These are phyloP conservation scores for Anarhynchus alexandrinus DNA, from an alignment of 2,113 vertebrate species.

Conservation along the genomic window DNA sequence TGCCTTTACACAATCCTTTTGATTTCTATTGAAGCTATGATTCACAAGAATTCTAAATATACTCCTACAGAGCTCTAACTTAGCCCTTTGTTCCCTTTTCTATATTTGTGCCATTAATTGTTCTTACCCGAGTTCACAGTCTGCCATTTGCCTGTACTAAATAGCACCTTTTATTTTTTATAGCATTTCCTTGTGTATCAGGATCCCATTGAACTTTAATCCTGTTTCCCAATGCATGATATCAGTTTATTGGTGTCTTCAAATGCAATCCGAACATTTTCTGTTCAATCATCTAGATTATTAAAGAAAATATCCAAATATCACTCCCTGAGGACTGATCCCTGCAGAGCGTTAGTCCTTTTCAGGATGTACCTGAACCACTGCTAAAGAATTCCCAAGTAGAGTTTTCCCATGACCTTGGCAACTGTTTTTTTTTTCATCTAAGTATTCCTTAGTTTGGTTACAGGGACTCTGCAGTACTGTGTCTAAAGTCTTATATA, in stretches of 20 bases:
- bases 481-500: not conserved
- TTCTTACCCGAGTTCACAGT: not conserved
- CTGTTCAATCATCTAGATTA: not conserved
- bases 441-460: not conserved
- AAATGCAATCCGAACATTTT: not conserved
- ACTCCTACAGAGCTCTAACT: not conserved
- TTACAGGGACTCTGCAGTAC: not conserved
- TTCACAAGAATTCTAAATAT: conserved; percentile 20
- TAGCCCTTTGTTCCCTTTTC: not conserved
- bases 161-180: not conserved
- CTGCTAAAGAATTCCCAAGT: not conserved
- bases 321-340: not conserved
- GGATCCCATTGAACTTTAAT: not conserved
- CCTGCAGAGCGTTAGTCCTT: not conserved
- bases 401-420: not conserved
- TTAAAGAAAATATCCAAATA: not conserved
- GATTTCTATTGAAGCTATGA: not conserved
- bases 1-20: not conserved
- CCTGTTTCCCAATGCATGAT: not conserved
- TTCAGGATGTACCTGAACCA: not conserved
- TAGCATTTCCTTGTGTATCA: not conserved
- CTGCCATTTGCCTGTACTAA: not conserved
- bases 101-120: not conserved
- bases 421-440: not conserved
- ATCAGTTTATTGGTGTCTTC: not conserved